Conservation (phyloP, 2,797 vertebrate genomes). For the Sebastolobus alascanus region DNA sequence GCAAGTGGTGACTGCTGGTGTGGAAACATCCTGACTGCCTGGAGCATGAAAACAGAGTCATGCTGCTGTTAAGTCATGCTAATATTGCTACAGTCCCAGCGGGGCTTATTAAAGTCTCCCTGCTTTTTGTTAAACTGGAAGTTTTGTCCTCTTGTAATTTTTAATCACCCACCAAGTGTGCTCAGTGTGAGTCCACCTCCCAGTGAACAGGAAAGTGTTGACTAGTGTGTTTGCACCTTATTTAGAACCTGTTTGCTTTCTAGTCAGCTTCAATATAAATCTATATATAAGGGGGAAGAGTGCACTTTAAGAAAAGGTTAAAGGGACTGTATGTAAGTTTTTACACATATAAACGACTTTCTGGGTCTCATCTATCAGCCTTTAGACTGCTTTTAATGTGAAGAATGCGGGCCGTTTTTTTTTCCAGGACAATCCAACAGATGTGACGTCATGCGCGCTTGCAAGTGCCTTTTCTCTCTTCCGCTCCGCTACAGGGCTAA, state of each 20-base stretch:
- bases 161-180: slow-evolving; percentile 18
- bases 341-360: no score
- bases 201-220: background rate
- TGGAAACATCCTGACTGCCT: slow-evolving; percentile 22
- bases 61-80: slow-evolving; percentile 49
- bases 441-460: no score
- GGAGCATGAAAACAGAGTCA: slow-evolving; percentile 15
- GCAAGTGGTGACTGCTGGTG: background rate
- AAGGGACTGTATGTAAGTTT: no score
- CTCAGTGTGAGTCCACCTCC: slow-evolving; percentile 14
- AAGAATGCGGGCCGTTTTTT: no score
- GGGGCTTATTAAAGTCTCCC: slow-evolving; percentile 20
- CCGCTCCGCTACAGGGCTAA: no score
- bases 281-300: background rate
- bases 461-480: no score
- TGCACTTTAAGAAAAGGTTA: slow-evolving; percentile 8
- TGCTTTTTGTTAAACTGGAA: slow-evolving; percentile 29
- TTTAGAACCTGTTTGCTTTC: slow-evolving; percentile 26
- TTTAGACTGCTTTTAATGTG: no score
- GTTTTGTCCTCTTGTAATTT: slow-evolving; percentile 11
- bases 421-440: no score
- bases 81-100: slow-evolving; percentile 33
- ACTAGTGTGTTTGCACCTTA: slow-evolving; percentile 28
- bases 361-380: no score
- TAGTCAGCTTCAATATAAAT: slow-evolving; percentile 22